These are phyloP conservation scores for Megalops cyprinoides DNA, from an alignment of 2,797 vertebrate species.

Conservation along the genomic window DNA sequence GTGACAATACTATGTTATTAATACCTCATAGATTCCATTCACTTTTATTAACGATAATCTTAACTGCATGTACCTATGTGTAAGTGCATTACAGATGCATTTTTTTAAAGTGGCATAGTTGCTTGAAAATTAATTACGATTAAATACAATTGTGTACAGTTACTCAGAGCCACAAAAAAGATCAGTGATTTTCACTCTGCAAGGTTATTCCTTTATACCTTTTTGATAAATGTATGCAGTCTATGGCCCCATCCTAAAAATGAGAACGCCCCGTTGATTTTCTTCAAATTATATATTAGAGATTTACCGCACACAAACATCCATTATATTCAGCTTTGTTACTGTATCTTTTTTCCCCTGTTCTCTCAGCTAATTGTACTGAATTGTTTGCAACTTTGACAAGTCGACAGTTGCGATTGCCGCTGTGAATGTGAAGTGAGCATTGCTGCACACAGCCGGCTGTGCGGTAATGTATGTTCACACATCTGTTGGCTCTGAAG, in stretches of 20 bases:
- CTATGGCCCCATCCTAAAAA: background rate
- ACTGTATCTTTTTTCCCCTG: no score
- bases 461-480: background rate
- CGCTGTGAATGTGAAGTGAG: background rate
- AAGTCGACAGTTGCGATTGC: background rate
- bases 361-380: background rate
- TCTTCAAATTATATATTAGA: background rate
- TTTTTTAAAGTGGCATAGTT: background rate
- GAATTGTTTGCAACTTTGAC: background rate
- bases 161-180: background rate
- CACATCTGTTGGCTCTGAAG: slow-evolving; percentile 3
- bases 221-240: background rate
- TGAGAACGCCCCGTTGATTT: background rate
- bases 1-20: slow-evolving; percentile 7
- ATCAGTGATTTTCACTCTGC: background rate
- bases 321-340: no score
- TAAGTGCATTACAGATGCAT: background rate
- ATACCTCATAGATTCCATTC: background rate
- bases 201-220: background rate
- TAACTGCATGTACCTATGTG: background rate
- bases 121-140: background rate
- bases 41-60: background rate
- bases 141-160: background rate
- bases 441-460: background rate
- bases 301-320: background rate